These are phyloP conservation scores for Podarcis siculus DNA, from an alignment of 2,797 vertebrate species.

Conservation along the genomic window DNA sequence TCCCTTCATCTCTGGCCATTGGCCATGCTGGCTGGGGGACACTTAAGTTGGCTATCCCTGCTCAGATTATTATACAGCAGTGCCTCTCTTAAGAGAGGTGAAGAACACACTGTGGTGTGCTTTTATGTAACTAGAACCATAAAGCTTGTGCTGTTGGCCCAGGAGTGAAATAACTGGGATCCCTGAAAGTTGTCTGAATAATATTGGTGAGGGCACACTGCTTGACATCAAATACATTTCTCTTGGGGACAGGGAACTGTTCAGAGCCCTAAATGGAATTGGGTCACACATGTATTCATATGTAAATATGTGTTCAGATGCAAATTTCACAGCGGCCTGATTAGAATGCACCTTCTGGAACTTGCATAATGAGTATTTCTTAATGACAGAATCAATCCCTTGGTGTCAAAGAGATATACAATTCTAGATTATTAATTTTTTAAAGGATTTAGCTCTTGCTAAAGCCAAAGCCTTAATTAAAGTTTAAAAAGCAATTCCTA, in stretches of 20 bases:
- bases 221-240: not conserved
- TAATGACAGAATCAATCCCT: not conserved
- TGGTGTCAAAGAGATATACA: not conserved
- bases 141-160: not conserved
- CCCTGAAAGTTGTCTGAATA: not conserved
- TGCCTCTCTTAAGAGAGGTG: not conserved
- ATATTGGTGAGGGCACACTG: not conserved
- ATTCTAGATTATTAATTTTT: constrained; percentile 12
- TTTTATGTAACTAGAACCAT: not conserved
- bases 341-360: not conserved
- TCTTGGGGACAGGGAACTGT: not conserved
- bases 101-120: not conserved
- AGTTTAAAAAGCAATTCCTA: not conserved
- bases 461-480: constrained; percentile 4
- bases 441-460: not conserved
- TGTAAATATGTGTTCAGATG: not conserved
- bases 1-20: too few species aligned
- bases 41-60: too few species aligned
- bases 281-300: not conserved
- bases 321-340: not conserved
- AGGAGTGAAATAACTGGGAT: not conserved
- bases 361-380: not conserved
- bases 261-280: not conserved
- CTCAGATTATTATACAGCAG: not conserved
- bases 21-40: too few species aligned